phyloP scores from a whole-genome alignment of 1,140 invertebrate species.

The Cylas formicarius region DNA sequence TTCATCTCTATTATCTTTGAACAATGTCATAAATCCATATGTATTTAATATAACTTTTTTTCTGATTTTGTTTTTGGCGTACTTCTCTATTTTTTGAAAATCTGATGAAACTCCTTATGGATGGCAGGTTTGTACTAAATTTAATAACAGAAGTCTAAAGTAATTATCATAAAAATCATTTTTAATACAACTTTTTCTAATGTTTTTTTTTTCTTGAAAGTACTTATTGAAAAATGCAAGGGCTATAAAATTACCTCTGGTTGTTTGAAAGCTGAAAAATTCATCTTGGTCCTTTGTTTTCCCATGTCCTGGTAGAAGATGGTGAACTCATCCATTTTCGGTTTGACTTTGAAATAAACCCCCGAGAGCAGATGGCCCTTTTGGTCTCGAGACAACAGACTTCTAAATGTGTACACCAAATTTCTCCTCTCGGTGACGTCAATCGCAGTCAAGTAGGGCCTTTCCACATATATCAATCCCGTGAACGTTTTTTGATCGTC shows the following conservation, averaged over 20 bases:
- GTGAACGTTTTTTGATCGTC: conserved; percentile 46
- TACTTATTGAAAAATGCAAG: too few species aligned
- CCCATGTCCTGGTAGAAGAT: conserved; percentile 67
- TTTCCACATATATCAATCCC: conserved; percentile 70
- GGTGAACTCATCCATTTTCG: conserved; percentile 60
- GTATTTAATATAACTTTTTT: not conserved
- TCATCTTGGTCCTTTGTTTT: conserved; percentile 62
- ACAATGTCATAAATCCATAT: not conserved
- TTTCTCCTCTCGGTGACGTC: conserved; percentile 83
- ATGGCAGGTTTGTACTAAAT: too few species aligned
- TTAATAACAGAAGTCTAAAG: too few species aligned
- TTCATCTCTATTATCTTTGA: not conserved
- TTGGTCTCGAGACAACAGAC: conserved; percentile 68
- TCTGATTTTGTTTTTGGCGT: too few species aligned
- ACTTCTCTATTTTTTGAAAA: too few species aligned
- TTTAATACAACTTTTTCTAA: too few species aligned
- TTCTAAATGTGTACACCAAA: conserved; percentile 80
- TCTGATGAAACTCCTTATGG: too few species aligned
- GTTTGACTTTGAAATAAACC: conserved; percentile 68
- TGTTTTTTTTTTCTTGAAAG: too few species aligned
- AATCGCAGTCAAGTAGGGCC: conserved; percentile 72
- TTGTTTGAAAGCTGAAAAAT: conserved; percentile 59
- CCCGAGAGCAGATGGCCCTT: conserved; percentile 75
- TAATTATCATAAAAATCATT: too few species aligned
- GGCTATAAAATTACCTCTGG: conserved; percentile 54